These are phyloP conservation scores for Eristalis tenax DNA, from an alignment of 2,888 invertebrate species.

Conservation along the genomic window DNA sequence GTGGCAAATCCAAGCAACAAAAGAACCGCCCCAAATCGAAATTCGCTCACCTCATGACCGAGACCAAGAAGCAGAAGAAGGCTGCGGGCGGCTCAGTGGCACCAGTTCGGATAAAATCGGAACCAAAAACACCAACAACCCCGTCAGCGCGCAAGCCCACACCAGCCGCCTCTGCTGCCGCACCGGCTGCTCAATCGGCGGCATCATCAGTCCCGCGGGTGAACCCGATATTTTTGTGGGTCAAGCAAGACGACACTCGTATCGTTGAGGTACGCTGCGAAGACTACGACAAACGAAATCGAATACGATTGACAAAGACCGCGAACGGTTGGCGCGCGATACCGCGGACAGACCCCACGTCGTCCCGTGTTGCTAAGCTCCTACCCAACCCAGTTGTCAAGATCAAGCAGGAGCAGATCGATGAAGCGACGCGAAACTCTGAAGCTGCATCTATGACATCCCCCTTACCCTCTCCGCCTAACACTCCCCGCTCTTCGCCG, in stretches of 20 bases:
- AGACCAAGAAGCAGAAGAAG: constrained; percentile 76
- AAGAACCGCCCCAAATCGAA: constrained; percentile 76
- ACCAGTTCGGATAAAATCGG: constrained; percentile 61
- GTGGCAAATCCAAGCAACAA: constrained; percentile 75
- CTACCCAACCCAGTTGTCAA: constrained; percentile 81
- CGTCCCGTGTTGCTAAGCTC: constrained; percentile 78
- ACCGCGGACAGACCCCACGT: constrained; percentile 86
- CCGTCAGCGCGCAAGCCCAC: constrained; percentile 5
- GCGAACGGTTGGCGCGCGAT: constrained; percentile 91
- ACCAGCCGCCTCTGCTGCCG: neutral
- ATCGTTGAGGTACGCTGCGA: constrained; percentile 93
- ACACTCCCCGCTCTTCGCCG: constrained; percentile 15
- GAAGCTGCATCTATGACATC: constrained; percentile 7
- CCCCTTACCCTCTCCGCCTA: constrained; percentile 51
- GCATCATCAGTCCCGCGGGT: constrained; percentile 83
- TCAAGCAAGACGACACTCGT: constrained; percentile 89
- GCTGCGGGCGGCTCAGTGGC: constrained; percentile 54
- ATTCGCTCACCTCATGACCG: constrained; percentile 76
- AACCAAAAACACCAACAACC: constrained; percentile 45
- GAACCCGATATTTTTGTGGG: constrained; percentile 93
- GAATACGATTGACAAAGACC: constrained; percentile 91
- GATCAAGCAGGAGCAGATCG: constrained; percentile 78
- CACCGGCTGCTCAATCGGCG: neutral
- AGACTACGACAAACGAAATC: constrained; percentile 92
- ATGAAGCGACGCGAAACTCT: constrained; percentile 53